A percentile compares a stretch with the other conserved stretches of the same genome.
These are phyloP conservation scores for Leptogaster cylindrica DNA, from an alignment of 2,888 invertebrate genomes.

Conservation along the genomic window DNA sequence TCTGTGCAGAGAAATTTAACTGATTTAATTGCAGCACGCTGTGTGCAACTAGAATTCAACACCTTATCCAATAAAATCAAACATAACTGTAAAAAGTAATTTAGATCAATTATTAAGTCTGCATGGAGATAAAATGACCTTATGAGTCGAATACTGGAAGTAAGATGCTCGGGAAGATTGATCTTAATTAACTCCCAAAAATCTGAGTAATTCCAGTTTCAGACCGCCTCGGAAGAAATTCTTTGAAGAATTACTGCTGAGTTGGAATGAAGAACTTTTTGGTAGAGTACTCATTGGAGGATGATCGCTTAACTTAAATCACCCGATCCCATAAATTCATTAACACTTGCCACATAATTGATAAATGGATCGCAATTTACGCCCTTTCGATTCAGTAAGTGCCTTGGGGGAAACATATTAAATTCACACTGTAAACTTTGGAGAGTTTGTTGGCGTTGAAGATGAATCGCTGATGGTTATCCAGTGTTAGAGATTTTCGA, in stretches of 20 bases:
- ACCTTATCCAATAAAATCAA: no score
- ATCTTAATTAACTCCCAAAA: not conserved
- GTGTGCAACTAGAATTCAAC: no score
- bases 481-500: not conserved
- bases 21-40: no score
- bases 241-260: not conserved
- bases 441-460: not conserved
- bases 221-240: constrained; percentile 1
- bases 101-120: no score
- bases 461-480: no score
- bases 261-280: constrained; percentile 2
- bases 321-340: constrained; percentile 35
- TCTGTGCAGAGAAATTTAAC: no score
- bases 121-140: no score
- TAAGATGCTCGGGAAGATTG: no score
- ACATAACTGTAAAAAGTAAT: no score
- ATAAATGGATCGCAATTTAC: constrained; percentile 23
- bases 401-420: constrained; percentile 11
- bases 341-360: constrained; percentile 27
- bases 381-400: constrained; percentile 3
- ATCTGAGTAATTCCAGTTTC: not conserved
- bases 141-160: no score
- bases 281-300: not conserved
- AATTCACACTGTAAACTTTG: constrained; percentile 10
- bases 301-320: constrained; percentile 27